Base-by-base conservation (phyloP, 2,797 vertebrate genomes). In the Rhinogobio ventralis region DNA sequence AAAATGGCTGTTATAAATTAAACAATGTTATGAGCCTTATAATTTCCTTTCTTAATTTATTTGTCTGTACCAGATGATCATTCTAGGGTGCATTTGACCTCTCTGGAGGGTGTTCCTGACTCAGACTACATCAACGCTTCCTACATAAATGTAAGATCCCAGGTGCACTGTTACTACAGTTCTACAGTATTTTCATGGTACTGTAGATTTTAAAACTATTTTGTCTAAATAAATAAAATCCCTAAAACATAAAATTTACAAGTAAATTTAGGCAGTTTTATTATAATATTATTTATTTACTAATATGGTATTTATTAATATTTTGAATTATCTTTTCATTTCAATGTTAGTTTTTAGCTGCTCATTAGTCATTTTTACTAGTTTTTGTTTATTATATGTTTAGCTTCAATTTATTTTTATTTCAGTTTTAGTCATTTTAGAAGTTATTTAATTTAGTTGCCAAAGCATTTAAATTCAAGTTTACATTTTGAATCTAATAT, bases 101-200 rank as follows among this genome's bases (percentile, higher is more conserved):
- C 97, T 30, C 94, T 99, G 53, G 98, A 99, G 91, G 98, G 98
- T 67, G 98, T 99, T 90, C 98, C 98, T 13, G 98, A 99, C 92
- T 99, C 98, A 0, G 98, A 99, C 94, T 99, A 97, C 90, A 97
- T 99, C 93, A 99, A 99, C 5, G 97, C 97, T 90, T 99, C 98
- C 85, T 99, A 97, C 91, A 99, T 99, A 87, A 99, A 99, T 84
- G 98, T 99, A 94, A 94, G 97, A 94, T 80, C 5, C 17, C 28
- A 45, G 25, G 28, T 7, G 28, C 17, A 20, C 25, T 11, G 45
- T 73, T 73, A 20, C 3, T 10, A 9, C 2, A 64, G 0, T 45
- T 33, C 15, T 66, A 72, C 0, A 79, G 2, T 73, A 20, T 49
- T 15, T 71, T 25, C 11, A n/a, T 71, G 39, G 25, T 13, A 45